Conservation (phyloP, 2,113 vertebrate genomes). For the Tenebrosternarchus preto region DNA sequence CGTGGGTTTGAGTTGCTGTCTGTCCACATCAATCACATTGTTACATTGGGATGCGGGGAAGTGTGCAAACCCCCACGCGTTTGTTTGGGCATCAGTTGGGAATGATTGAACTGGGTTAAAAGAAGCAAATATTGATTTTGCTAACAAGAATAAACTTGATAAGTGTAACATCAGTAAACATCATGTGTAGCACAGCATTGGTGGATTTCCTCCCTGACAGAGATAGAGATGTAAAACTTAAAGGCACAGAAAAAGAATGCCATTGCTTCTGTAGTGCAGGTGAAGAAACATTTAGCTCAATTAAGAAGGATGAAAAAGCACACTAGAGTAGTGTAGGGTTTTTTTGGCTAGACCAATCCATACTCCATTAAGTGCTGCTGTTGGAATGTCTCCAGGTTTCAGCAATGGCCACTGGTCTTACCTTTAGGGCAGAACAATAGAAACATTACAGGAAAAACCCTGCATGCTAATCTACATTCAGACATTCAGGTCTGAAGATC, state of each 20-base stretch:
- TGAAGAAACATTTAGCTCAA: not conserved
- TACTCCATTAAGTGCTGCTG: slow-evolving; percentile 18
- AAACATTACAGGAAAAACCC: not conserved
- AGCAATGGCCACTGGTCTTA: not conserved
- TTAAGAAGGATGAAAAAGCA: slow-evolving; percentile 3
- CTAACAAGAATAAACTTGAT: not conserved
- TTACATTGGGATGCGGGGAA: not conserved
- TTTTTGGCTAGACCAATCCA: not conserved
- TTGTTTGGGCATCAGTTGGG: too few relatives aligned
- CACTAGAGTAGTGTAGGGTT: not conserved
- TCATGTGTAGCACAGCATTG: not conserved
- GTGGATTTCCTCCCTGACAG: not conserved
- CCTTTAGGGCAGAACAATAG: not conserved
- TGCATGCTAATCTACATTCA: slow-evolving; percentile 12
- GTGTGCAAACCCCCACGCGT: not conserved
- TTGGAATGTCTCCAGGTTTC: not conserved
- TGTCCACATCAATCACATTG: slow-evolving; percentile 2
- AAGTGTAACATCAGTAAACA: not conserved
- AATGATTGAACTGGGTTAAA: too few relatives aligned
- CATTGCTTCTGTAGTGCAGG: not conserved
- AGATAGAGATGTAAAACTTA: not conserved
- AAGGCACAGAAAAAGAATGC: not conserved
- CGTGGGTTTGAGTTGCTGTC: not conserved
- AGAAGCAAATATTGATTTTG: too few relatives aligned
- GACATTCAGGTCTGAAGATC: not conserved